phyloP scores from a whole-genome alignment of 2,113 vertebrate genomes.

The Oceanites oceanicus region DNA sequence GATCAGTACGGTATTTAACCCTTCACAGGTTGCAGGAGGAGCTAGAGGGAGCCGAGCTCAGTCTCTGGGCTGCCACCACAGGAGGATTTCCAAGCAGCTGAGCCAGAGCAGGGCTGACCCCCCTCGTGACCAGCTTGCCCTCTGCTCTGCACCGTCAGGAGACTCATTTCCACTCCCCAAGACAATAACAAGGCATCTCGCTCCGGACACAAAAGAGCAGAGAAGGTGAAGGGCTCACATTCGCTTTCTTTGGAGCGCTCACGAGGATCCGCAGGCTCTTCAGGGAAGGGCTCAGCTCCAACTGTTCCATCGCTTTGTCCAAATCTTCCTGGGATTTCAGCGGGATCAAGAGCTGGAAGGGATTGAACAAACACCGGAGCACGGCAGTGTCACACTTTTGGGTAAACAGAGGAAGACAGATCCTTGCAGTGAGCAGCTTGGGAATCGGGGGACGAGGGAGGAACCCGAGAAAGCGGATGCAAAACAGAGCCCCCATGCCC shows the following conservation, averaged over 20 bases:
- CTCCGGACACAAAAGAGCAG: not conserved
- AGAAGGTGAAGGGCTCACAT: slow-evolving; percentile 73
- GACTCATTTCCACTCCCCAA: not conserved
- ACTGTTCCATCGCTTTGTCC: slow-evolving; percentile 81
- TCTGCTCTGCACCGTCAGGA: not conserved
- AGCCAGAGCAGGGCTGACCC: not conserved
- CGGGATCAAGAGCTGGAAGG: slow-evolving; percentile 80
- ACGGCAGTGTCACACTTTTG: slow-evolving; percentile 8
- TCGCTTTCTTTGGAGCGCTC: slow-evolving; percentile 86
- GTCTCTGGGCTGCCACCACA: not conserved
- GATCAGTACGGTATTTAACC: not conserved
- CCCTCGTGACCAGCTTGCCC: not conserved
- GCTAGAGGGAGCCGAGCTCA: not conserved
- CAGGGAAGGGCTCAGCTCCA: slow-evolving; percentile 77
- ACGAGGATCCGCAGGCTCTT: slow-evolving; percentile 85
- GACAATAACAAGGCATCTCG: not conserved
- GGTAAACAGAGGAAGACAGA: slow-evolving; percentile 38
- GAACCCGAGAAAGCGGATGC: not conserved
- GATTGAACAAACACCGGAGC: slow-evolving; percentile 51
- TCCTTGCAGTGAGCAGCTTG: not conserved
- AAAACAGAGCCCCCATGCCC: not conserved
- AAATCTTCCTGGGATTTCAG: slow-evolving; percentile 91
- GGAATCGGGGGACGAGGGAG: not conserved
- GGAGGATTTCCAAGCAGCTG: not conserved
- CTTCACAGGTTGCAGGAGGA: not conserved